Evolutionary conservation across 2,113 vertebrate species (phyloP).

Genomic region (Sprattus sprattus): DNA sequence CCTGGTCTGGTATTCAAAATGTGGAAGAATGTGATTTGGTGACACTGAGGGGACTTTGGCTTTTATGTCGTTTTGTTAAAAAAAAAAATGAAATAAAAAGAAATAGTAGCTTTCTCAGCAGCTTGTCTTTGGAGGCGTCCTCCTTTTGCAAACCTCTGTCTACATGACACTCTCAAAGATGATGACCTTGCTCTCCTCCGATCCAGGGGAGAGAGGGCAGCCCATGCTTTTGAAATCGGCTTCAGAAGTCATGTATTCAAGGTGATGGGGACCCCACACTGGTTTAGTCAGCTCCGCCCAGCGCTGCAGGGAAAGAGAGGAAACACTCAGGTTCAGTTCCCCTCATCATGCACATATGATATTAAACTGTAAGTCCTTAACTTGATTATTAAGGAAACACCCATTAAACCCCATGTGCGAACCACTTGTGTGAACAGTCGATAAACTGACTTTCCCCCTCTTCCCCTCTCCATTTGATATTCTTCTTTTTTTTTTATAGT

Average conservation of each 20-base stretch:
- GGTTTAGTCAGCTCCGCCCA: conserved; percentile 75
- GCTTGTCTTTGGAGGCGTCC: conserved; percentile 46
- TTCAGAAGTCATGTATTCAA: conserved; percentile 78
- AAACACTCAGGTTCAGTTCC: background rate
- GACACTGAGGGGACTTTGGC: background rate
- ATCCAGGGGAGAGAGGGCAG: conserved; percentile 59
- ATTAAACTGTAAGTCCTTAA: background rate
- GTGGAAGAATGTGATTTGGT: background rate
- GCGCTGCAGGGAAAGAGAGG: conserved; percentile 60
- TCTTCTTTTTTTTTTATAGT: too few relatives aligned
- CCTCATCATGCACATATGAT: background rate
- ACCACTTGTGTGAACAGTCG: background rate
- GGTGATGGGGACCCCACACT: conserved; percentile 75
- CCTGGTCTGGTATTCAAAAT: background rate
- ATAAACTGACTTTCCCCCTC: background rate
- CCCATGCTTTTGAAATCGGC: conserved; percentile 66
- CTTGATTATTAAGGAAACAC: background rate
- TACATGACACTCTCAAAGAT: conserved; percentile 82
- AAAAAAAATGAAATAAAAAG: too few relatives aligned
- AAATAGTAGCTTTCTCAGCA: conserved; percentile 8
- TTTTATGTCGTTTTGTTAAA: background rate
- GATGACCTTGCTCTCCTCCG: conserved; percentile 77
- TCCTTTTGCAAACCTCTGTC: conserved; percentile 24
- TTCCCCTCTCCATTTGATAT: too few relatives aligned
- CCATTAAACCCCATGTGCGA: too few relatives aligned